Conservation (phyloP, 2,113 vertebrate species). For the Callopanchax toddi region DNA sequence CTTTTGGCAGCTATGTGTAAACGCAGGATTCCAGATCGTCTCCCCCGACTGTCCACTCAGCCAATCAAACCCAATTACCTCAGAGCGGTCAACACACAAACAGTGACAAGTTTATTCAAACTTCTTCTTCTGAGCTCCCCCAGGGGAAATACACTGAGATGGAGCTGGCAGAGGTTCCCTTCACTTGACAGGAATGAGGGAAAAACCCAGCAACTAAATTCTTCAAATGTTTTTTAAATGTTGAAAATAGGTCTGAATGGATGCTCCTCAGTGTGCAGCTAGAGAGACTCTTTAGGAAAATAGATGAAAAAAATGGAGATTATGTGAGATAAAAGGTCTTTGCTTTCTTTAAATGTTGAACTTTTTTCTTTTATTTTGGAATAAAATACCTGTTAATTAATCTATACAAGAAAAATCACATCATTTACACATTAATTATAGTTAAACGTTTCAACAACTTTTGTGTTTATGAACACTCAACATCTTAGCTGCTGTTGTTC, state of each 20-base stretch:
- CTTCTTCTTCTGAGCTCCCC: conserved; percentile 10
- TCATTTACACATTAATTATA: no score
- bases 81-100: conserved; percentile 48
- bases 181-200: conserved; percentile 19
- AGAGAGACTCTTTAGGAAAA: neutral
- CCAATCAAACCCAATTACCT: conserved; percentile 49
- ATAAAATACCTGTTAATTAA: no score
- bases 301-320: no score
- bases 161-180: conserved; percentile 14
- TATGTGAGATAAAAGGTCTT: no score
- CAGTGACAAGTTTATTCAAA: conserved; percentile 26
- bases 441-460: no score
- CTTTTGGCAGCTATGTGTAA: conserved; percentile 23
- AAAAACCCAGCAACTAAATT: conserved; percentile 20
- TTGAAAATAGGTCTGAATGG: no score
- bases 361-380: no score
- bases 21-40: conserved; percentile 27
- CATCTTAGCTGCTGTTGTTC: no score
- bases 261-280: neutral
- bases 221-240: no score
- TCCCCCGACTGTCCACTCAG: conserved; percentile 34
- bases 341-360: no score
- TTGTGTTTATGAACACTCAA: no score
- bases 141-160: conserved; percentile 21
- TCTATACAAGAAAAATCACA: no score